Evolutionary conservation across 2,797 vertebrate genomes (phyloP), one percentile per base, ranked within the genome.

Genomic region (Pagetopsis macropterus): DNA sequence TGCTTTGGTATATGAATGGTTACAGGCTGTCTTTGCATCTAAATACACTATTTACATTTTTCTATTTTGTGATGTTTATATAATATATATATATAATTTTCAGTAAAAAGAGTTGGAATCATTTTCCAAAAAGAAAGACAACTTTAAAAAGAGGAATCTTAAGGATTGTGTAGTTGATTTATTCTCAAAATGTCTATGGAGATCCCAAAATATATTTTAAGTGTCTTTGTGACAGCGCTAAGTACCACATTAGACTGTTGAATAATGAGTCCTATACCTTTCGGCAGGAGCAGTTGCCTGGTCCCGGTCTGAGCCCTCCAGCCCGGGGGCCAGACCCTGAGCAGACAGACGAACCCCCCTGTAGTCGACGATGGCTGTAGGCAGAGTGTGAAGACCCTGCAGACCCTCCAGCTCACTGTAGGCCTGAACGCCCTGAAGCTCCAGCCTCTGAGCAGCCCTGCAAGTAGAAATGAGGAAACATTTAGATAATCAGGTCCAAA

Each of bases 291-390:
- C 40, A 16, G 37, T 9, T 67, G 37, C 88, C 76, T 90, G 78
- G 17, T 89, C 84, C 59, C 91, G 89, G 1, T 94, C 94, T 1
- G 91, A 83, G 52, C 88, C 78, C 70, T 95, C 94, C 75, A 95
- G 79, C 12, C 96, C 95, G 15, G 95, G 95, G 41, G 95, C 95
- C 73, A 96, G 88, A 54, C 94, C 95, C 82, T 96, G 96, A 14
- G 94, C 95, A 16, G 94, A 94, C 61, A 96, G 83, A 5, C 96
- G 94, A 27, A 96, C 82, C 16, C 96, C 96, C 74, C 95, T 91
- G 87, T 96, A 96, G 85, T 96, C 95, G 3, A 95, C 91, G 13
- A 95, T 78, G 14, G 95, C 94, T 54, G 95, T 95, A 46, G 95
- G 94, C 15, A 96, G 88, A 23, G 94, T 94, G 86, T 95, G 94